Conservation (phyloP, 2,888 invertebrate species). For the Scaptodrosophila latifasciaeformis region DNA sequence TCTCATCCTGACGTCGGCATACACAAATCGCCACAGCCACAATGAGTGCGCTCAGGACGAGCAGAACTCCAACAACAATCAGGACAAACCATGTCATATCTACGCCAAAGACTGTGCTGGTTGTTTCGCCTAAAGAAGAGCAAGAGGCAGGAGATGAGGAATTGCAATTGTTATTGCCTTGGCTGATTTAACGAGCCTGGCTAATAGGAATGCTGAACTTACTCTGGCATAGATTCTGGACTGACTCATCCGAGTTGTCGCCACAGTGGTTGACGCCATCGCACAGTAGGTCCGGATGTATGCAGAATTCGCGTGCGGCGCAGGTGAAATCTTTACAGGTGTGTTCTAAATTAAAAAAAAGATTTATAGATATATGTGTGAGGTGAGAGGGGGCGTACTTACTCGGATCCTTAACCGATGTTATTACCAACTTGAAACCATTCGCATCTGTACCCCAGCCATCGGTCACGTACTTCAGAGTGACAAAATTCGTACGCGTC, state of each 20-base stretch:
- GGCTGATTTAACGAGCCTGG: background rate
- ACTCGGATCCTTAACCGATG: conserved; percentile 95
- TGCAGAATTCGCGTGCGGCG: conserved; percentile 91
- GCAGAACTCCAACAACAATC: conserved; percentile 81
- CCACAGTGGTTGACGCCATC: conserved; percentile 96
- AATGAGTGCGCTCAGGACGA: conserved; percentile 82
- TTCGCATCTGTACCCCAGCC: conserved; percentile 94
- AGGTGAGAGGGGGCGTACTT: conserved; percentile 76
- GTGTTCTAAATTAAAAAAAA: conserved; percentile 79
- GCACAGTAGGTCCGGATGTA: conserved; percentile 92
- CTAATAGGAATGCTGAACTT: conserved; percentile 72
- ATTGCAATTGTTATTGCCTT: background rate
- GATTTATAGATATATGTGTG: background rate
- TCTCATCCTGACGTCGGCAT: conserved; percentile 79
- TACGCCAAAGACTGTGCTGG: conserved; percentile 82
- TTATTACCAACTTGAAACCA: conserved; percentile 94
- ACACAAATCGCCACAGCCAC: conserved; percentile 85
- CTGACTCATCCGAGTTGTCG: conserved; percentile 93
- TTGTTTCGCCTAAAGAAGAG: conserved; percentile 77
- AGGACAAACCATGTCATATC: conserved; percentile 86
- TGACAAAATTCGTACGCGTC: conserved; percentile 94
- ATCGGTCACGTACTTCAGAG: conserved; percentile 94
- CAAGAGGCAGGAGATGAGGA: background rate
- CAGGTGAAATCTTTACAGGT: conserved; percentile 93
- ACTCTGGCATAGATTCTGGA: conserved; percentile 91